These are phyloP conservation scores for Pavo muticus DNA, from an alignment of 2,113 vertebrate species.

Conservation along the genomic window DNA sequence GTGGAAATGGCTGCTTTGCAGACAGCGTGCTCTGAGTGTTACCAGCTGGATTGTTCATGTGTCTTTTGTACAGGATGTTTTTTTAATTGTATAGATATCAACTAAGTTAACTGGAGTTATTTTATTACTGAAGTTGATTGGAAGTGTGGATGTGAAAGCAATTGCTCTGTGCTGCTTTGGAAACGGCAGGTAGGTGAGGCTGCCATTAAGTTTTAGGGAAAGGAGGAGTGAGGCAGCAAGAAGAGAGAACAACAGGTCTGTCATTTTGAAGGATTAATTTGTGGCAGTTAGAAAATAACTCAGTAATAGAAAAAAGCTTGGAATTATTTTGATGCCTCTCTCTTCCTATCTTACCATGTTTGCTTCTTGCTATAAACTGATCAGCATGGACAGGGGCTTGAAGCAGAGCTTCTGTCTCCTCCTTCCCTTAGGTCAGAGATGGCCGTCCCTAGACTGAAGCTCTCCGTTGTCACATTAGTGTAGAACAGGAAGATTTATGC, in stretches of 20 bases:
- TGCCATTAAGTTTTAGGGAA: background rate
- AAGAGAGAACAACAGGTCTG: background rate
- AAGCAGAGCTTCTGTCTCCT: background rate
- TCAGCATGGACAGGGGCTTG: fast-evolving
- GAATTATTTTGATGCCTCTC: background rate
- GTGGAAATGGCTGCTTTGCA: background rate
- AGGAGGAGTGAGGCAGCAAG: background rate
- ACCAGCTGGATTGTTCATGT: background rate
- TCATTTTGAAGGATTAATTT: background rate
- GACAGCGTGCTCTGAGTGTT: background rate
- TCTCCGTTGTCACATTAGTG: background rate
- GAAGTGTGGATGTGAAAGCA: background rate
- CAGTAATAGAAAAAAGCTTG: background rate
- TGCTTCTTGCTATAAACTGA: background rate
- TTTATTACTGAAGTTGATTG: background rate
- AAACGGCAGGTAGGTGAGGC: conserved; percentile 6
- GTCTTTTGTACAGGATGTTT: background rate
- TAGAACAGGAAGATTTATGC: background rate
- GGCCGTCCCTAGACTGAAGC: background rate
- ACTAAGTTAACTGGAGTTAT: background rate
- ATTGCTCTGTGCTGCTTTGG: background rate
- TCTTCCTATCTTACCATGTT: fast-evolving
- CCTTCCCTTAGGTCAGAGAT: fast-evolving
- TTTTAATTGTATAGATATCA: background rate
- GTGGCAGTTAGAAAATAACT: background rate